Evolutionary conservation across 2,888 invertebrate genomes (phyloP).

Genomic region (Zygogramma bicolorata): DNA sequence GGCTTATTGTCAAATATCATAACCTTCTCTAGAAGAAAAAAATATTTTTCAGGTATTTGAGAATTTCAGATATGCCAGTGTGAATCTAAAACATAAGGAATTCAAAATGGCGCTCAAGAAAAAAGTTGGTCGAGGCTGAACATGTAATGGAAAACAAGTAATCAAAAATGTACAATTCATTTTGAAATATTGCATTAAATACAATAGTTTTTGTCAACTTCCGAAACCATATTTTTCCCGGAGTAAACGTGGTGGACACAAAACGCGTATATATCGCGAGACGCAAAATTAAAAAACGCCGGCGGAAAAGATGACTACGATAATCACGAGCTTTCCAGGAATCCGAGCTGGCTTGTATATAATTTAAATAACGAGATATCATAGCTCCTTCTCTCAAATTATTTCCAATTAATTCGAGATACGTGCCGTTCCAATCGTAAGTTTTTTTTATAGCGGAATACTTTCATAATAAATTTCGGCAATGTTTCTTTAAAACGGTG

Average conservation of each 20-base stretch:
- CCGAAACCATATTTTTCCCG: too few species aligned
- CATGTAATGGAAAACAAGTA: too few species aligned
- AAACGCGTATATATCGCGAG: background rate
- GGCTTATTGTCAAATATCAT: too few species aligned
- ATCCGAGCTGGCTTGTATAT: background rate
- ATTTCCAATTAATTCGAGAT: background rate
- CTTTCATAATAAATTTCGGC: background rate
- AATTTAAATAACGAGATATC: background rate
- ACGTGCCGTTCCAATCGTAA: background rate
- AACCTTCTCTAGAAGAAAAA: too few species aligned
- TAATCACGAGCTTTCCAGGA: background rate
- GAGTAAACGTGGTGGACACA: background rate
- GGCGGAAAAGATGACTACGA: background rate
- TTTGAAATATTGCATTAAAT: too few species aligned
- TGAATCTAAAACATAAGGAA: too few species aligned
- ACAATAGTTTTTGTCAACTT: too few species aligned
- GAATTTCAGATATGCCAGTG: too few species aligned
- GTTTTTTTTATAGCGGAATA: background rate
- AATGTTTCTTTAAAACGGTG: background rate
- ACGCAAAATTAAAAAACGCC: background rate
- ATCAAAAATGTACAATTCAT: too few species aligned
- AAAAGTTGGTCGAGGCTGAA: too few species aligned
- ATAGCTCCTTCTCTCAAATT: background rate
- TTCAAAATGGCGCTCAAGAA: too few species aligned
- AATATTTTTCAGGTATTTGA: too few species aligned